These are phyloP conservation scores for Trissolcus basalis DNA, from an alignment of 1,140 invertebrate species.

Conservation along the genomic window DNA sequence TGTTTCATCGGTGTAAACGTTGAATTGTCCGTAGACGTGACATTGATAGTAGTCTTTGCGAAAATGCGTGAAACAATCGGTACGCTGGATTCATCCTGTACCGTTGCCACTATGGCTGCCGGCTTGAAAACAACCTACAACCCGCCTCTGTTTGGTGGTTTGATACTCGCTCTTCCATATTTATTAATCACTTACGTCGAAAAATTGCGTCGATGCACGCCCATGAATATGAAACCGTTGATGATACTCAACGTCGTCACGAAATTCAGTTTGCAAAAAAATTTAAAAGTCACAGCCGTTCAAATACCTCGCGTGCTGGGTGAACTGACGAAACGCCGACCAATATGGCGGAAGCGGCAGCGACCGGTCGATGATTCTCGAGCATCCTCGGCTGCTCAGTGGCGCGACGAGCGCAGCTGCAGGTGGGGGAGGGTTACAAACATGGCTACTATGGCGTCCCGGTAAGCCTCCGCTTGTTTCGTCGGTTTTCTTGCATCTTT, in stretches of 20 bases:
- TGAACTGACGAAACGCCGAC: conserved; percentile 48
- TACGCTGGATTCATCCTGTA: background rate
- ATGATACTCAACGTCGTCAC: conserved; percentile 18
- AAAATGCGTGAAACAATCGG: background rate
- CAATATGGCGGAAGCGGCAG: conserved; percentile 64
- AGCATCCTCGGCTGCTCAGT: conserved; percentile 46
- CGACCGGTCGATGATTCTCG: conserved; percentile 62
- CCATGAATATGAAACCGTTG: conserved; percentile 18
- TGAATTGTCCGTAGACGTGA: background rate
- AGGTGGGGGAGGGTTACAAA: conserved; percentile 59
- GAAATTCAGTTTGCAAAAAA: background rate
- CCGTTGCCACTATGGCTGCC: conserved; percentile 56
- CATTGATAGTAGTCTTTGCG: background rate
- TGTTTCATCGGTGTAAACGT: conserved; percentile 20
- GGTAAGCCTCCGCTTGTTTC: conserved; percentile 52
- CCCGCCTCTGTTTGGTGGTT: conserved; percentile 10
- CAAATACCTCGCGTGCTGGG: conserved; percentile 56
- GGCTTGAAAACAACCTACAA: conserved; percentile 30
- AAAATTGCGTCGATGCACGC: background rate
- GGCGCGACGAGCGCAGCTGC: conserved; percentile 47
- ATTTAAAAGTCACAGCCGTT: conserved; percentile 23
- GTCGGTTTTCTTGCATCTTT: conserved; percentile 7
- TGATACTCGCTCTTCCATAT: conserved; percentile 3
- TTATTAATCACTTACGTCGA: conserved; percentile 16
- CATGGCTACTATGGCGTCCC: conserved; percentile 64